Evolutionary conservation across 2,888 invertebrate species (phyloP).

Genomic region (Ornithoptera alexandrae): DNA sequence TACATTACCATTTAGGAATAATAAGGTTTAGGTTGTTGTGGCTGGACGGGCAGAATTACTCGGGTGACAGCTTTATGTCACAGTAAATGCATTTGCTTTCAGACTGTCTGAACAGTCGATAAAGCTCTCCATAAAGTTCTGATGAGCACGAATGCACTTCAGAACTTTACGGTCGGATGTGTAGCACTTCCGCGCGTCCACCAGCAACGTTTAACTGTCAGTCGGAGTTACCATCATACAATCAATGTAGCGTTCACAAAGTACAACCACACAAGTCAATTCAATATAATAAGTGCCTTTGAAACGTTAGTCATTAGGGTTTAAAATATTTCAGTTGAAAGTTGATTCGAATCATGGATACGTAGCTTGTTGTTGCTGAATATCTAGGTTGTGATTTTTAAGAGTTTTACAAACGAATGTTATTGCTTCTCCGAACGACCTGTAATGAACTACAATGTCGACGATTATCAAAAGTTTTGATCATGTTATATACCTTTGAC

Average conservation of each 20-base stretch:
- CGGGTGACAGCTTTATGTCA: constrained; percentile 10
- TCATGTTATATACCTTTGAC: constrained; percentile 19
- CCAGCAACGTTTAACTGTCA: constrained; percentile 59
- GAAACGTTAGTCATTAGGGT: constrained; percentile 76
- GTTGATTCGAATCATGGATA: constrained; percentile 45
- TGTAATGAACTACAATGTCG: background rate
- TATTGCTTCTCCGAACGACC: constrained; percentile 8
- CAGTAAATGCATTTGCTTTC: too few species aligned
- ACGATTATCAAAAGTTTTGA: background rate
- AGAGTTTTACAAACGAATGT: constrained; percentile 12
- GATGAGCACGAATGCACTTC: too few species aligned
- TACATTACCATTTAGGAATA: constrained; percentile 77
- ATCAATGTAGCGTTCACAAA: constrained; percentile 74
- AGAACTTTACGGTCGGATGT: constrained; percentile 9
- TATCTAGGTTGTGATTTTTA: constrained; percentile 64
- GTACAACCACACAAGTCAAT: constrained; percentile 75
- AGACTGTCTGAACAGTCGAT: too few species aligned
- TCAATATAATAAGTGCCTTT: constrained; percentile 78
- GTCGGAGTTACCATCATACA: constrained; percentile 77
- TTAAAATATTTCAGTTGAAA: constrained; percentile 60
- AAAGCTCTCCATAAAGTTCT: too few species aligned
- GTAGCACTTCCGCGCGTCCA: constrained; percentile 54
- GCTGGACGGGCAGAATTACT: constrained; percentile 39
- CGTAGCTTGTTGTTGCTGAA: constrained; percentile 50
- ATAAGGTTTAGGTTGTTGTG: constrained; percentile 56